These are phyloP conservation scores for Coracias cyanogaster DNA, from an alignment of 2,797 vertebrate species.

Conservation along the genomic window DNA sequence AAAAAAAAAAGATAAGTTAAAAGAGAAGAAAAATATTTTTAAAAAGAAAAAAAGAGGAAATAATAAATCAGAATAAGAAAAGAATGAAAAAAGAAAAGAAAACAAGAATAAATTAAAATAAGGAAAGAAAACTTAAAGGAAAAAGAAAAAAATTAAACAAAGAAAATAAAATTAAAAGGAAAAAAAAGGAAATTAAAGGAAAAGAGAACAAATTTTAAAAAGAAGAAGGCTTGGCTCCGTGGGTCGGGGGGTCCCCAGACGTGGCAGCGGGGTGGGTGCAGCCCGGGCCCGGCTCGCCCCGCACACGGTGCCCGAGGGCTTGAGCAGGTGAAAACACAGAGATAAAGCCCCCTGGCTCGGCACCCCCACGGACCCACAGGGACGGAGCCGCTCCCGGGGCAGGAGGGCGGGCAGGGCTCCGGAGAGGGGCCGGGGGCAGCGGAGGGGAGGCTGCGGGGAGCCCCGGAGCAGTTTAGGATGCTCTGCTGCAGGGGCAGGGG, in stretches of 20 bases:
- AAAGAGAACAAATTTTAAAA: background rate
- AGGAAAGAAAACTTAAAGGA: background rate
- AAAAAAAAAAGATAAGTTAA: background rate
- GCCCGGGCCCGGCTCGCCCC: background rate
- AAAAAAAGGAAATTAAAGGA: background rate
- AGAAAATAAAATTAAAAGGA: background rate
- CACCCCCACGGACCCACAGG: background rate
- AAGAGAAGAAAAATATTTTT: fast-evolving
- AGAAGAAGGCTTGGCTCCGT: background rate
- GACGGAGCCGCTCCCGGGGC: background rate
- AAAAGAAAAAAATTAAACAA: background rate
- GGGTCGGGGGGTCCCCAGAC: too few species aligned
- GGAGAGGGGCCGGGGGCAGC: background rate
- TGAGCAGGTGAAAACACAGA: background rate
- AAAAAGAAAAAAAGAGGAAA: fast-evolving
- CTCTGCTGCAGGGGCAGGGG: background rate
- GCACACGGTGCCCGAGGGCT: background rate
- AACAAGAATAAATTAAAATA: too few species aligned
- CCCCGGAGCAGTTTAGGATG: background rate
- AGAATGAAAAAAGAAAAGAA: fast-evolving
- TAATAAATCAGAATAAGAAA: background rate
- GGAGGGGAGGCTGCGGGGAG: background rate
- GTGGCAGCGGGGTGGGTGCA: background rate
- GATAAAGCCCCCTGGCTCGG: background rate
- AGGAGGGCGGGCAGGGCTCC: background rate